Base-by-base conservation (phyloP, 2,888 invertebrate species). In the Syrphus vitripennis region DNA sequence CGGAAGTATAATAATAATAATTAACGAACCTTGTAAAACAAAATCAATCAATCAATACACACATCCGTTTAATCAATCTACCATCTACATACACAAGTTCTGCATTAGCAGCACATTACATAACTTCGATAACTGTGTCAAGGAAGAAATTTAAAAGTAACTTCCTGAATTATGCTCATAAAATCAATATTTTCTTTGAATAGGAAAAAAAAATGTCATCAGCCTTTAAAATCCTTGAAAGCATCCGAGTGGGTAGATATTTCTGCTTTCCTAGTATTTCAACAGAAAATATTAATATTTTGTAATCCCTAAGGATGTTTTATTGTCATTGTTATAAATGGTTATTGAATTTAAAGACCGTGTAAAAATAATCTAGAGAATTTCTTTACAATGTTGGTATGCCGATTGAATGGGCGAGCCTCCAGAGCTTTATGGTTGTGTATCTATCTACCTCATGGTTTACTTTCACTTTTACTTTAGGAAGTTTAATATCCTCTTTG, bases 381-480 rank as follows among this genome's bases (percentile, higher is more conserved):
- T 40, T n/a, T n/a, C n/a, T n/a, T n/a, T n/a, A n/a, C n/a, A n/a
- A n/a, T n/a, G n/a, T n/a, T n/a, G n/a, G 50, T 24, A 26, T 50
- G 24, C 10, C 21, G 5, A 37, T 16, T 12, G 29, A 19, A 6
- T 61, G 63, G 65, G 31, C 70, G 70, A 80, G 75, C 79, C 50
- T n/a, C 79, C 65, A 45, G 70, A 74, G 48, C 9, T 10, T n/a
- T 40, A 6, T 24, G 42, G 65, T 48, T 63, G 55, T 48, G 29
- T 55, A 10, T 21, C 10, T n/a, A 50, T 55, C 19, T n/a, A 50
- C n/a, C n/a, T 55, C 19, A 19, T 1, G 14, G 31, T 79, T 74
- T 7, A 74, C 80, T 80, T 84, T 83, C 24, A 48, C 59, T 80
- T 84, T 84, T n/a, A n/a, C 80, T 83, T 76, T 74, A 57, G 10